Evolutionary conservation across 2,113 vertebrate genomes (phyloP), one percentile per base, ranked within the genome.

Genomic region (Antechinus stuartii): DNA sequence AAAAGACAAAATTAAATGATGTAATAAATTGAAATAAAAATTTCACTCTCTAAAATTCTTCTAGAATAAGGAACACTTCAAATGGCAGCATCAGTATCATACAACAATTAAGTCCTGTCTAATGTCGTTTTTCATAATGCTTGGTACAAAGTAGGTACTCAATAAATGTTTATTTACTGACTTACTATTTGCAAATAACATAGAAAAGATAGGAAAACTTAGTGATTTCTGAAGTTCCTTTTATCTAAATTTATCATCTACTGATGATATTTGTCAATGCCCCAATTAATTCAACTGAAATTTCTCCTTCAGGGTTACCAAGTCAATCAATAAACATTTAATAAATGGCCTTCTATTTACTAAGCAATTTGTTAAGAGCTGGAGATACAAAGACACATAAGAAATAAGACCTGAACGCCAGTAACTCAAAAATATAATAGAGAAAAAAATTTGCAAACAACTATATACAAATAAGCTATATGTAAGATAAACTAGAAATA

Each of bases 1-100:
- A 52, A 96, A 19, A 97, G 25, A 96, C 94, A 93, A 42, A 56
- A 92, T 89, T 90, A 96, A 84, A 84, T 84, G n/a, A 84, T n/a
- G 14, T 19, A 76, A 84, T 84, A 42, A 22, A 42, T 22, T 42
- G 68, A 84, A 84, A 84, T 42, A 42, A 22, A 93, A 54, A 94
- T 11, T 96, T 89, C 46, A 94, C 90, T 95, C 95, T 95, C 76
- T 30, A 96, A 96, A 92, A 95, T 5, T 23, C 35, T 91, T 30
- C 91, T 30, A 91, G 26, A 92, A 49, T 91, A 11, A 68, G 22
- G 42, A 91, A 92, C 6, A 94, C 55, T 91, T 94, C 91, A 0
- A 92, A 46, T 52, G 68, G 89, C 49, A 93, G 6, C 92, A 90
- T 92, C 42, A 93, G 19, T 54, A 47, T 92, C 57, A 93, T 9